These are phyloP conservation scores for Centroberyx gerrardi DNA, from an alignment of 2,797 vertebrate species.

Conservation along the genomic window DNA sequence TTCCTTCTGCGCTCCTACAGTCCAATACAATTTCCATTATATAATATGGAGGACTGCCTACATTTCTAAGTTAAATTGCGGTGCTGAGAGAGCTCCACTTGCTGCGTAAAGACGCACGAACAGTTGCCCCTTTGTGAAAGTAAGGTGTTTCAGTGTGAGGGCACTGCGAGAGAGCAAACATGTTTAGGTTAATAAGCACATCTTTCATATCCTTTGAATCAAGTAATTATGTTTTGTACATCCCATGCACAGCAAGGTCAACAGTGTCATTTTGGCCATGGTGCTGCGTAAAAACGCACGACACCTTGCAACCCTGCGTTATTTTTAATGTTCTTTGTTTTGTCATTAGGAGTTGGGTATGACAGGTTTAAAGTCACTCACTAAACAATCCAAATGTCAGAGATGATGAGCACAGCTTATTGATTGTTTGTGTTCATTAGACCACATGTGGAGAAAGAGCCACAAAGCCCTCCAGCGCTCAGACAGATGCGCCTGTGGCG, in stretches of 20 bases:
- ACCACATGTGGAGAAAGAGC: constrained; percentile 29
- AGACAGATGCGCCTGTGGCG: constrained; percentile 6
- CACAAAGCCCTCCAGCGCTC: constrained; percentile 30
- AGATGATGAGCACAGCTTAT: not conserved
- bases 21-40: not conserved
- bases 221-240: not conserved
- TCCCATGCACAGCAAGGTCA: not conserved
- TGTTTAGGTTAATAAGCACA: not conserved
- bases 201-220: not conserved
- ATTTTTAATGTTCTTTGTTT: not conserved
- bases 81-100: not conserved
- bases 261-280: not conserved
- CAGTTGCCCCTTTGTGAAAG: constrained; percentile 1
- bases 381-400: constrained; percentile 1
- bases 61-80: not conserved
- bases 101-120: constrained; percentile 35
- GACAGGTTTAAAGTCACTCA: not conserved
- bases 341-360: not conserved
- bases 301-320: not conserved
- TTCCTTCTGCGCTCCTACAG: constrained; percentile 26
- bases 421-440: constrained; percentile 15
- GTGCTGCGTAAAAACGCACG: constrained; percentile 59
- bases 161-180: constrained; percentile 12
- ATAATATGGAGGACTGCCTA: not conserved
- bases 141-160: not conserved